Percentiles rank a stretch among this genome's conserved stretches.
These are phyloP conservation scores for Neopelma chrysocephalum DNA, from an alignment of 2,797 vertebrate species.

Conservation along the genomic window DNA sequence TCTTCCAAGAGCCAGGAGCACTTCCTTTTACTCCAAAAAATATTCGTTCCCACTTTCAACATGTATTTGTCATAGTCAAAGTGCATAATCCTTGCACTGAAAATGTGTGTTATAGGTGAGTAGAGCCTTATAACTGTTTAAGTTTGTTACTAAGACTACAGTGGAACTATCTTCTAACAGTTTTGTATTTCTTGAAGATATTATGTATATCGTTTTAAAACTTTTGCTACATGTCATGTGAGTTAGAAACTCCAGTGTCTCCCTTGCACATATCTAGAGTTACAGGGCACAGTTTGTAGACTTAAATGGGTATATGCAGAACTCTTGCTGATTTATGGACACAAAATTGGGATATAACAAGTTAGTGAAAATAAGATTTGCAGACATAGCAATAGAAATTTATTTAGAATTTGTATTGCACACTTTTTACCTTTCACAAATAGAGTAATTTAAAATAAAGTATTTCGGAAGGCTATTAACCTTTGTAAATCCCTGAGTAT, in stretches of 20 bases:
- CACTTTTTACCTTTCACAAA: not conserved
- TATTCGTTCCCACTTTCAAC: slow-evolving; percentile 98
- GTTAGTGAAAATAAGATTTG: not conserved
- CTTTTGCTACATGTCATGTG: not conserved
- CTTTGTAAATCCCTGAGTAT: not conserved
- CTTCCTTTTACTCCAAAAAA: slow-evolving; percentile 96
- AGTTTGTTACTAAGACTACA: not conserved
- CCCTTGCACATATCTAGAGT: not conserved
- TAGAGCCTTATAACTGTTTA: not conserved
- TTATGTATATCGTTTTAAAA: not conserved
- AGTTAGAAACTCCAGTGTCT: not conserved
- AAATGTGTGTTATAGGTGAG: slow-evolving; percentile 96
- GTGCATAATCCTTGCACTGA: slow-evolving; percentile 96
- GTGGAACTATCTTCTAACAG: not conserved
- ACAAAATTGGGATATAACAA: not conserved
- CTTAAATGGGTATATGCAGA: not conserved
- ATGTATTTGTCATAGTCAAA: slow-evolving; percentile 97
- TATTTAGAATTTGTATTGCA: not conserved
- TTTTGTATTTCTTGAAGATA: not conserved
- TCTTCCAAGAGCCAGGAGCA: slow-evolving; percentile 98
- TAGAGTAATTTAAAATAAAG: not conserved
- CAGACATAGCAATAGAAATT: not conserved
- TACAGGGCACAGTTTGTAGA: not conserved
- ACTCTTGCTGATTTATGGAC: not conserved
- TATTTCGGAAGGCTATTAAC: not conserved